Evolutionary conservation across 2,113 vertebrate genomes (phyloP).

Genomic region (Poeciliopsis turrubarensis): DNA sequence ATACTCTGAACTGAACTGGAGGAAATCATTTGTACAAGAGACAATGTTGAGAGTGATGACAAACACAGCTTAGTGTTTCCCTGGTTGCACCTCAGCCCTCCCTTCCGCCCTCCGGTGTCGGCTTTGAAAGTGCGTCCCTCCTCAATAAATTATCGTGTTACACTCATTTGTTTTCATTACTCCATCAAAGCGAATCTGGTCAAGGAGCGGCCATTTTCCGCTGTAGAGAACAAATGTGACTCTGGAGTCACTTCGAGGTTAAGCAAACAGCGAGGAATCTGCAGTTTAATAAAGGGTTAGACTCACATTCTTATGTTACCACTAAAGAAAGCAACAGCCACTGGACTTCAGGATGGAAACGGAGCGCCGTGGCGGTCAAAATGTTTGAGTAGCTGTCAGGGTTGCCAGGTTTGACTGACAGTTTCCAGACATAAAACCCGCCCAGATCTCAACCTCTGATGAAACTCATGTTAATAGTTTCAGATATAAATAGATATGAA

Average conservation of each 20-base stretch:
- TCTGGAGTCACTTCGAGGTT: slow-evolving; percentile 76
- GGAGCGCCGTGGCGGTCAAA: slow-evolving; percentile 5
- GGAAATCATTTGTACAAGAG: slow-evolving; percentile 74
- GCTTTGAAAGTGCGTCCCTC: slow-evolving; percentile 66
- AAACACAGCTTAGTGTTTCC: slow-evolving; percentile 75
- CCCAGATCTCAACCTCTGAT: too few species aligned
- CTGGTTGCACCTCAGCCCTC: slow-evolving; percentile 71
- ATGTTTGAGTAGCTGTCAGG: slow-evolving; percentile 23
- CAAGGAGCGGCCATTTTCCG: slow-evolving; percentile 75
- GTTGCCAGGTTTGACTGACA: too few species aligned
- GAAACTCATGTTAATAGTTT: too few species aligned
- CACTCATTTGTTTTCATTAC: slow-evolving; percentile 81
- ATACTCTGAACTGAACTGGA: slow-evolving; percentile 71
- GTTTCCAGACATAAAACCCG: too few species aligned
- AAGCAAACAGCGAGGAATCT: slow-evolving; percentile 74
- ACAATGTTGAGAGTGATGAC: slow-evolving; percentile 77
- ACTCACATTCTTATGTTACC: slow-evolving; percentile 78
- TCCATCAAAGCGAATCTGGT: slow-evolving; percentile 78
- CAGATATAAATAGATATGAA: too few species aligned
- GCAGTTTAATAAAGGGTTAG: slow-evolving; percentile 78
- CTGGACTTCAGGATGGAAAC: slow-evolving; percentile 54
- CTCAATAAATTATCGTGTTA: slow-evolving; percentile 77
- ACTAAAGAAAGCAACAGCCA: slow-evolving; percentile 67
- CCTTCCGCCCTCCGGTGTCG: slow-evolving; percentile 34
- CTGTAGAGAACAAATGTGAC: slow-evolving; percentile 77